Conservation (phyloP, 2,888 invertebrate species). For the Scrobipalpa atriplicella region DNA sequence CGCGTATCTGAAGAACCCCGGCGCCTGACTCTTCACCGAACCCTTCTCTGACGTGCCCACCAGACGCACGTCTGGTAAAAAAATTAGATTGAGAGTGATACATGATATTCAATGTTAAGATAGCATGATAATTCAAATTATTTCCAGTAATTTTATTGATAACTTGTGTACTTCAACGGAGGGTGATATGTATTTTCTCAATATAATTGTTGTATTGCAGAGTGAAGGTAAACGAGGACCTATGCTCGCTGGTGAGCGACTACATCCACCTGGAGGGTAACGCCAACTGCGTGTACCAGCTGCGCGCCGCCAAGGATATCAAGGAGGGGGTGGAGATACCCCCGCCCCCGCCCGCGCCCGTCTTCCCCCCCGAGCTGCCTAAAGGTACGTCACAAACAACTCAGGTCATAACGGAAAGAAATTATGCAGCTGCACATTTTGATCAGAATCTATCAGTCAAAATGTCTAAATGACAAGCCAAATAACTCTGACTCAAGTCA, state of each 20-base stretch:
- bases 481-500: too few species aligned
- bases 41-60: slow-evolving; percentile 35
- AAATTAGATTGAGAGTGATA: background rate
- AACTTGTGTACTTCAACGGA: too few species aligned
- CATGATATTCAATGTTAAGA: too few species aligned
- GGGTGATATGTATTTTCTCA: background rate
- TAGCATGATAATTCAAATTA: too few species aligned
- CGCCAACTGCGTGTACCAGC: slow-evolving; percentile 52
- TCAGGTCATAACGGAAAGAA: too few species aligned
- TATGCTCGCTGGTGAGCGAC: slow-evolving; percentile 61
- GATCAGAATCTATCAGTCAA: too few species aligned
- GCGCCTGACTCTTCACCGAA: slow-evolving; percentile 27
- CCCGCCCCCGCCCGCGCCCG: slow-evolving; percentile 58
- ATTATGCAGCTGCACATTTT: too few species aligned
- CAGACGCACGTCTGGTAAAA: slow-evolving; percentile 61
- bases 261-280: slow-evolving; percentile 72
- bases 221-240: slow-evolving; percentile 64
- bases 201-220: slow-evolving; percentile 46
- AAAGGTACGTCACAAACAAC: slow-evolving; percentile 52
- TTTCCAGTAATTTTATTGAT: too few species aligned
- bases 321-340: slow-evolving; percentile 66
- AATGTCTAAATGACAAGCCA: too few species aligned
- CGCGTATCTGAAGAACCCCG: slow-evolving; percentile 48
- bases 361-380: slow-evolving; percentile 65
- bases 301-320: slow-evolving; percentile 59